Conservation (phyloP, 2,113 vertebrate genomes). For the Colistium nudipinnis region DNA sequence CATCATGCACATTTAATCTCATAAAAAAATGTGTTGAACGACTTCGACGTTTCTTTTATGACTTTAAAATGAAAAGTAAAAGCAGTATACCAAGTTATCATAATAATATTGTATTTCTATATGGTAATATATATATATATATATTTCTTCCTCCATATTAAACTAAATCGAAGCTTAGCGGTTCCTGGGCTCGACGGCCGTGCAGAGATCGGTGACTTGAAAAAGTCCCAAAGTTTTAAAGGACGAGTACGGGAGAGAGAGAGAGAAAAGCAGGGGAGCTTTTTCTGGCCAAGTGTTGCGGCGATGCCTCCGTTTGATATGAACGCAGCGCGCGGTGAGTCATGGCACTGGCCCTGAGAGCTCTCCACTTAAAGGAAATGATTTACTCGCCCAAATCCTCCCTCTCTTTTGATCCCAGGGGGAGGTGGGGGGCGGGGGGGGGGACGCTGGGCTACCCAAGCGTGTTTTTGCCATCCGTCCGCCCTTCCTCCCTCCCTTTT, state of each 20-base stretch:
- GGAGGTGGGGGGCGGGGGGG: slow-evolving; percentile 66
- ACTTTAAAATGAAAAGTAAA: no score
- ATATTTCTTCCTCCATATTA: no score
- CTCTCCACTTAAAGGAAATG: slow-evolving; percentile 73
- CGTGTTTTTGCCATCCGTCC: slow-evolving; percentile 71
- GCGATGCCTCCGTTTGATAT: slow-evolving; percentile 62
- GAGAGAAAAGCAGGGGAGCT: slow-evolving; percentile 59
- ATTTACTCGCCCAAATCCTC: slow-evolving; percentile 73
- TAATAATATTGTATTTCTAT: no score
- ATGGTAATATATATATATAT: no score
- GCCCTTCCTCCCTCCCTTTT: slow-evolving; percentile 55
- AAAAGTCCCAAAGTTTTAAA: slow-evolving; percentile 71
- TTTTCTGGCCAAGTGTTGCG: slow-evolving; percentile 62
- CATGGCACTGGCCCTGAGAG: slow-evolving; percentile 58
- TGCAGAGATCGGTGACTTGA: no score
- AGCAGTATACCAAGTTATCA: no score
- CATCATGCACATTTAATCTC: no score
- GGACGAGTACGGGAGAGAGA: slow-evolving; percentile 59
- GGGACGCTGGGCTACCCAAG: slow-evolving; percentile 67
- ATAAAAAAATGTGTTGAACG: no score
- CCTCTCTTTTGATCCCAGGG: slow-evolving; percentile 67
- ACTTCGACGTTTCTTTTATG: no score
- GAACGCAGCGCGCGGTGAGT: slow-evolving; percentile 57
- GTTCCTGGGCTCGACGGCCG: no score
- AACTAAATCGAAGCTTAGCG: no score